Base-by-base conservation (phyloP, 2,113 vertebrate genomes). In the Callithrix jacchus region DNA sequence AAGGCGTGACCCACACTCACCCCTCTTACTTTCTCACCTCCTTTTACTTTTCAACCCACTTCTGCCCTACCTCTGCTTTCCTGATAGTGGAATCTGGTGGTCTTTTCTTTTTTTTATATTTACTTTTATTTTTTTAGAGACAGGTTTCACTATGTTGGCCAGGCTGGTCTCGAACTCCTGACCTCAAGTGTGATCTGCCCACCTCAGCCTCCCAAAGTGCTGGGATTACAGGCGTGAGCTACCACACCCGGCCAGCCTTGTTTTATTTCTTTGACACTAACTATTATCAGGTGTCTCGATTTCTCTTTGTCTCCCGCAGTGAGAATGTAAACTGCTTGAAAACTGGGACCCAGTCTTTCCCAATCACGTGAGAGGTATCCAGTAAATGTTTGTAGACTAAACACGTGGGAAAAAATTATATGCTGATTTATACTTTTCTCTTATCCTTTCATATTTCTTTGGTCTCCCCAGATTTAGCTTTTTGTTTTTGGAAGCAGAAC, bases 401-500 rank as follows among this genome's bases (percentile, higher is more conserved):
- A 82, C 64, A 64, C 6, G 5, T 68, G 40, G 20, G 9, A 45
- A 12, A 86, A 83, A 84, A 64, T 94, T 32, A 52, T 42, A 80
- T 68, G 27, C 20, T 80, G 12, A 40, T 20, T 74, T 91, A n/a
- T 32, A 45, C 54, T 70, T 71, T 94, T 76, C 66, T 35, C 23
- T 94, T 18, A 52, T 84, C 37, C 21, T 82, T 76, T 89, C 56
- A 37, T n/a, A 27, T 85, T 85, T 64, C 56, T 92, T 86, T 97
- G 76, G n/a, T 82, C 56, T 95, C 17, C 47, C 56, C 64, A 87
- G 73, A 84, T 84, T 74, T 71, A 73, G 18, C 13, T 23, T 58
- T 45, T 92, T 23, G 42, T 54, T 92, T 92, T 68, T 76, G 21
- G 86, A 91, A 85, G 37, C 66, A 97, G 79, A 86, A 93, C 12